phyloP scores from a whole-genome alignment of 2,888 invertebrate species.

The Patella caerulea region DNA sequence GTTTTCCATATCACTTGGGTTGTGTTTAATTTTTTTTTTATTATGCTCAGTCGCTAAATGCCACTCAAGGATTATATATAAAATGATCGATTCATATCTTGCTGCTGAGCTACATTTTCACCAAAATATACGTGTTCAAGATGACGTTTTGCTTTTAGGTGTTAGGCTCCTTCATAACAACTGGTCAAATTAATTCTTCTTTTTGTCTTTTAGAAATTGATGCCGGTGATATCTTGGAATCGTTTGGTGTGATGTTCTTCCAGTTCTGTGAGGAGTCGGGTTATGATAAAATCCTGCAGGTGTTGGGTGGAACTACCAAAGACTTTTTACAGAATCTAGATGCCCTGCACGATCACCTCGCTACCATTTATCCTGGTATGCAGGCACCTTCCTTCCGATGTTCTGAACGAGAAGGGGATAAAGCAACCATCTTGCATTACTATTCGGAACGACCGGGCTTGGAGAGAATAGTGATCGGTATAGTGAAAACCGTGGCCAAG shows the following conservation, averaged over 20 bases:
- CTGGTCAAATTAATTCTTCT: not conserved
- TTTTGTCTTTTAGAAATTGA: constrained; percentile 47
- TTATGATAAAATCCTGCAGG: constrained; percentile 94
- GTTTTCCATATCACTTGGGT: too few species aligned
- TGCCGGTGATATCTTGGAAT: constrained; percentile 59
- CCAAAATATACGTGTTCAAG: too few species aligned
- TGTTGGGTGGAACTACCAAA: constrained; percentile 92
- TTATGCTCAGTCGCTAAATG: too few species aligned
- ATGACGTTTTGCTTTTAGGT: too few species aligned
- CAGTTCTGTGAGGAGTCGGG: constrained; percentile 76
- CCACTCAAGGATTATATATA: too few species aligned
- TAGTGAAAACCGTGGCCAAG: constrained; percentile 97
- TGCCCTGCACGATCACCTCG: constrained; percentile 94
- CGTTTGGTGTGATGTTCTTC: constrained; percentile 66
- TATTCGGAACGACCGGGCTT: constrained; percentile 96
- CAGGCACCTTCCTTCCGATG: constrained; percentile 90
- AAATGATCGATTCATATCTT: too few species aligned
- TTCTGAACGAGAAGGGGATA: constrained; percentile 56
- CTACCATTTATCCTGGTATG: constrained; percentile 83
- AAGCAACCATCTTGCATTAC: constrained; percentile 83
- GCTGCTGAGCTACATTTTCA: too few species aligned
- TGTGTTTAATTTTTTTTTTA: too few species aligned
- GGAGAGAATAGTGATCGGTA: constrained; percentile 97
- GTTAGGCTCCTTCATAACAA: too few species aligned
- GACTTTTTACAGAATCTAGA: constrained; percentile 97